Evolutionary conservation across 2,797 vertebrate genomes (phyloP), one percentile per base, ranked within the genome.

Genomic region (Sylvia borin): DNA sequence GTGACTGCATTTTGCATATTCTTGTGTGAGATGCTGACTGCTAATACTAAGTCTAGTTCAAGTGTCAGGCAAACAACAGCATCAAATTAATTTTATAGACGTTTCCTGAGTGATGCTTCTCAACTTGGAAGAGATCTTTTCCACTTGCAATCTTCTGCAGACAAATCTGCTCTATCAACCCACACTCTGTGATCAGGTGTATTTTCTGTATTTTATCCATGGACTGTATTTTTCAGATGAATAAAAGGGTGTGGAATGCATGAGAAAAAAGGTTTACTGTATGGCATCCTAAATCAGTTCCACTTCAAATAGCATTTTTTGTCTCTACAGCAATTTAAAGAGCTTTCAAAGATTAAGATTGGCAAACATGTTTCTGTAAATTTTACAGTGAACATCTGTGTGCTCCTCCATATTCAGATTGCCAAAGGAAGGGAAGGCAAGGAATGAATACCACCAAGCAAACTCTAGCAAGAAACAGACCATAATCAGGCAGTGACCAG

Each of bases 331-430:
- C 16, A 86, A 84, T 79, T 81, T 71, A 90, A 58, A 67, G n/a
- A 90, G 19, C 29, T 92, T 90, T 88, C 76, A 76, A 45, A 84
- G 36, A 72, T 78, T 78, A 90, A 64, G 76, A 84, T 57, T 73
- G 92, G 45, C 8, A 93, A 83, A 95, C 81, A 66, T 29, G 43
- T 29, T 76, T 81, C 34, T 73, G n/a, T 91, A 85, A 89, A 55
- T 78, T 90, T 77, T 86, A 62, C 17, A 22, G 54, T 58, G n/a
- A 92, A 70, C 12, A 66, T 72, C 72, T 96, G 29, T 50, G 55
- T 80, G 47, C 22, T 85, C 8, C 16, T 92, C 36, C 68, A 32
- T 16, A 62, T 45, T 43, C 21, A 80, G 45, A 62, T 65, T 72
- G 40, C 7, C 40, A 64, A 86, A 88, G 18, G 27, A 85, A 81